Evolutionary conservation across 2,113 vertebrate species (phyloP).

Genomic region (Isichthys henryi): DNA sequence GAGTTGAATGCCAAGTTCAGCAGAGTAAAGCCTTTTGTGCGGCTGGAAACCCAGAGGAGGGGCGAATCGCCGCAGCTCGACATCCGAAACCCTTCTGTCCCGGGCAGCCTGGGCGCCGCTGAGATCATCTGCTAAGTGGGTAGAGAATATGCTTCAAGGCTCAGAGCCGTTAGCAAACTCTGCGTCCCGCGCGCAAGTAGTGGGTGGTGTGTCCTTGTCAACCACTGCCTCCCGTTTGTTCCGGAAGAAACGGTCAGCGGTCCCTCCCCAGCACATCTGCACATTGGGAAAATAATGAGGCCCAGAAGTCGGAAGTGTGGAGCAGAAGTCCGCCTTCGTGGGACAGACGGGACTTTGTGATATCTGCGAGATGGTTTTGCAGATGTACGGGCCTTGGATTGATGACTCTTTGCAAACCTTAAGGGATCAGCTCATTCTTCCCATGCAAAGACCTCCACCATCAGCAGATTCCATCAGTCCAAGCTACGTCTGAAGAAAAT

Average conservation of each 20-base stretch:
- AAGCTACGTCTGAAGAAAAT: conserved; percentile 21
- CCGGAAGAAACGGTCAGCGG: not conserved
- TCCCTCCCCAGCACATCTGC: conserved; percentile 3
- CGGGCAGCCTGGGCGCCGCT: not conserved
- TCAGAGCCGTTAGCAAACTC: not conserved
- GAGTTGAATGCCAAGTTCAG: conserved; percentile 18
- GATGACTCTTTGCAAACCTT: not conserved
- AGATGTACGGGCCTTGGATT: not conserved
- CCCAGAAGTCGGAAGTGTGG: not conserved
- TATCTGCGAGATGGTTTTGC: not conserved
- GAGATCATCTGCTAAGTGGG: not conserved
- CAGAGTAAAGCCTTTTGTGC: not conserved
- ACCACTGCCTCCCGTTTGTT: not conserved
- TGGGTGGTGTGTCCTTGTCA: not conserved
- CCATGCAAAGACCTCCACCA: conserved; percentile 27
- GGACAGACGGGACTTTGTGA: not conserved
- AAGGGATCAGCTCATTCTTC: conserved; percentile 19
- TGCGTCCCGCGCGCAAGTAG: not conserved
- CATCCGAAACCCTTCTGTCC: not conserved
- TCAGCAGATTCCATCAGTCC: not conserved
- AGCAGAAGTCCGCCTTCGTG: not conserved
- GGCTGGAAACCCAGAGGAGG: not conserved
- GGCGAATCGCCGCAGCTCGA: not conserved
- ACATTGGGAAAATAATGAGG: not conserved
- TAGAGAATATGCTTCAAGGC: not conserved